Conservation (phyloP, 2,888 invertebrate species). For the Sinelater perroti region DNA sequence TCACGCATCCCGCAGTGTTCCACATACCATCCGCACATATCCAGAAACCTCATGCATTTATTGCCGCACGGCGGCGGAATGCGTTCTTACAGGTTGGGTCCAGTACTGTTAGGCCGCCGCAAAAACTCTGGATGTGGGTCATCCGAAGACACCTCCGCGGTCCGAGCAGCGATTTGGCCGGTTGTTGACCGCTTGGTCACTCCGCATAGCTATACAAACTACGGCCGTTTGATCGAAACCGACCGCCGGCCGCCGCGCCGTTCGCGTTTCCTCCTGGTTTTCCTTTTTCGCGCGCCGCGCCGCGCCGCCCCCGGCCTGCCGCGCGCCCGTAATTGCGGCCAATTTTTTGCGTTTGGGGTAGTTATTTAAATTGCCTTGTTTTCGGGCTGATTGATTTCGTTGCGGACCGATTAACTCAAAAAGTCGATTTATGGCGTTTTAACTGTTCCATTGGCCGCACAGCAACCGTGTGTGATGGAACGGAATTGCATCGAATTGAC, state of each 20-base stretch:
- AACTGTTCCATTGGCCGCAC: constrained; percentile 6
- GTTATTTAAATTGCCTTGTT: constrained; percentile 35
- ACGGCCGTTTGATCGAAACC: constrained; percentile 51
- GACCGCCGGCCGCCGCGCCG: constrained; percentile 42
- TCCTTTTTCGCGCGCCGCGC: constrained; percentile 23
- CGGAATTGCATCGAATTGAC: background rate
- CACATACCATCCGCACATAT: constrained; percentile 34
- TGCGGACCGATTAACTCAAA: constrained; percentile 11
- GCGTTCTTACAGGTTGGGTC: constrained; percentile 51
- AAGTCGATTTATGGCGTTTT: constrained; percentile 5
- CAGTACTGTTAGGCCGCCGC: constrained; percentile 54
- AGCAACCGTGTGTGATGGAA: background rate
- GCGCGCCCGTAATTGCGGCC: constrained; percentile 34
- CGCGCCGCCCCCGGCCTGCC: too few relatives aligned
- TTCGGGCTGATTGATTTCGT: constrained; percentile 28
- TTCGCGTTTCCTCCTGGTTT: constrained; percentile 28
- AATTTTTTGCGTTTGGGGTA: constrained; percentile 31
- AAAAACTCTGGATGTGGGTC: constrained; percentile 53
- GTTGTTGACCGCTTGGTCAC: constrained; percentile 57
- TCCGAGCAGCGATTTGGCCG: constrained; percentile 56
- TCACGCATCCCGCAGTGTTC: constrained; percentile 36
- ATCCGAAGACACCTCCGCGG: constrained; percentile 55
- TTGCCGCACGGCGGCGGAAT: constrained; percentile 42
- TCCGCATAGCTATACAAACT: constrained; percentile 50
- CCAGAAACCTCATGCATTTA: constrained; percentile 37